Evolutionary conservation across 2,797 vertebrate species (phyloP), one percentile per base, ranked within the genome.

Genomic region (Cynodonichthys magdalenae): DNA sequence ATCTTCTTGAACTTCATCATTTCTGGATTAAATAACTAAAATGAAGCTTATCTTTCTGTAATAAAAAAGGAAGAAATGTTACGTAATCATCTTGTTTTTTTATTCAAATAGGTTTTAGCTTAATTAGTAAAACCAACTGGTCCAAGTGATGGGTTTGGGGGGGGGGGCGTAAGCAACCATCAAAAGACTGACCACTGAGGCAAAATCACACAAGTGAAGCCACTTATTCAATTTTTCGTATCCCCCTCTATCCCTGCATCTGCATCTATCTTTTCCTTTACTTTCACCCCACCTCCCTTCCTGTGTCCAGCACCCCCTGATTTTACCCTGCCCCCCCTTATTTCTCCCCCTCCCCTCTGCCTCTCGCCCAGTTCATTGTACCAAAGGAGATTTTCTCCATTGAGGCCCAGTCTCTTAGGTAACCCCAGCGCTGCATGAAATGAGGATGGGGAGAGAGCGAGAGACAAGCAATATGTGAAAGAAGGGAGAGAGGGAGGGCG

Each of bases 381-480:
- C 89, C 87, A 89, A 84, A 90, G 87, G 88, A 94, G 92, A 94
- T 94, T 94, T 92, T 94, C 93, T 94, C 92, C 90, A 93, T 94
- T 94, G 91, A 94, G 91, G 87, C 90, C 87, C 85, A 92, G 90
- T 94, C 92, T 93, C 93, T 94, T 93, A 94, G 93, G 93, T 90
- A 92, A 94, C 93, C 92, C 92, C 92, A 93, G 87, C 89, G 79
- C 92, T 90, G 92, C 93, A 94, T 93, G 89, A 94, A 94, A 94
- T 93, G 87, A 92, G 85, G 86, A 89, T 82, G 88, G 83, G 74
- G 89, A 89, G 87, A 82, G 88, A 79, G 84, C 20, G 63, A 83
- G 83, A 79, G 83, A 85, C 79, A 83, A 56, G 65, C 63, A 83
- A 68, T 60, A 69, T 82, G 81, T 83, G 83, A 84, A 36, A 74